Evolutionary conservation across 2,113 vertebrate genomes (phyloP).

Genomic region (Gallinago jamesoni): DNA sequence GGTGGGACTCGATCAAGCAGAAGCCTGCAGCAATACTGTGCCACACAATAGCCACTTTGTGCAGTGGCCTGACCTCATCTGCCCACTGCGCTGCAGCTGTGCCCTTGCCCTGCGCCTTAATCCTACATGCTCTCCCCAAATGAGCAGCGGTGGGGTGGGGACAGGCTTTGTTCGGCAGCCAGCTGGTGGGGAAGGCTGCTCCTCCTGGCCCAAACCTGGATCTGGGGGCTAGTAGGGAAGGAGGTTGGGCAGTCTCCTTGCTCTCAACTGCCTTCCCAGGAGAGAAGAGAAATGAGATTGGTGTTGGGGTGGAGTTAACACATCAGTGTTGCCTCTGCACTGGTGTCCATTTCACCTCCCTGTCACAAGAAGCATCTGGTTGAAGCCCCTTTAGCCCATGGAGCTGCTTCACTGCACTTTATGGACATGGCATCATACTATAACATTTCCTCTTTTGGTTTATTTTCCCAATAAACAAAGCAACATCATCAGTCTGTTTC

Average conservation of each 20-base stretch:
- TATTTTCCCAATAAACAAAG: background rate
- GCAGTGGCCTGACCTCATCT: background rate
- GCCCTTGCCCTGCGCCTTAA: background rate
- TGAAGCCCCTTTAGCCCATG: background rate
- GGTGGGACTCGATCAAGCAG: background rate
- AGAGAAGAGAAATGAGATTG: background rate
- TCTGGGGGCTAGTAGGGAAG: background rate
- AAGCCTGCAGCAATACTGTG: background rate
- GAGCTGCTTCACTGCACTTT: background rate
- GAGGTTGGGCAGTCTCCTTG: background rate
- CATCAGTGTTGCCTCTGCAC: background rate
- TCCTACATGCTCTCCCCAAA: background rate
- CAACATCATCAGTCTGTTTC: background rate
- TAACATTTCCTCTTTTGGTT: background rate
- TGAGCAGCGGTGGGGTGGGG: background rate
- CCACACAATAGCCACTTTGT: conserved; percentile 41
- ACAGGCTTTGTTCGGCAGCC: background rate
- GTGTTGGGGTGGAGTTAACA: rapidly evolving
- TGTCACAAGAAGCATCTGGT: background rate
- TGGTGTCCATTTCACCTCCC: rapidly evolving
- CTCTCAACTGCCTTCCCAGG: background rate
- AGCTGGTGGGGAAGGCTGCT: background rate
- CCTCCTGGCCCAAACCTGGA: background rate
- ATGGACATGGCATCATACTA: background rate
- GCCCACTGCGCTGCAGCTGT: background rate